phyloP scores from a whole-genome alignment of 1,140 invertebrate species.

The Anastrepha obliqua region DNA sequence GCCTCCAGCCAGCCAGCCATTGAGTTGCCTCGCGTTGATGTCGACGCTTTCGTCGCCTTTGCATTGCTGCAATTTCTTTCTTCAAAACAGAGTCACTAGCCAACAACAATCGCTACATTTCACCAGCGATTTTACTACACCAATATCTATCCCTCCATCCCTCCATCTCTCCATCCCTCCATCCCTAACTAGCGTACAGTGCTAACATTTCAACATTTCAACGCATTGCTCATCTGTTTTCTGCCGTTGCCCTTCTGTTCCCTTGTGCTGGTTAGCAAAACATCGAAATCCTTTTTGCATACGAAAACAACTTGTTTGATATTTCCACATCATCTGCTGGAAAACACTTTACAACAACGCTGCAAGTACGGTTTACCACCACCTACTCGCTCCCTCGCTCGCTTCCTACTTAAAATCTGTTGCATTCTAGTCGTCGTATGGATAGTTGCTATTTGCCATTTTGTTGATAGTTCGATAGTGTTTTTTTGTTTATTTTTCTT shows the following conservation, averaged over 20 bases:
- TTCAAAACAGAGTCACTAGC: neutral
- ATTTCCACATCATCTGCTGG: slow-evolving; percentile 48
- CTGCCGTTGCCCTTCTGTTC: neutral
- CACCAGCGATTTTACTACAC: neutral
- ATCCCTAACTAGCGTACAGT: neutral
- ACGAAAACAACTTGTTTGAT: slow-evolving; percentile 42
- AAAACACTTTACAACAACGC: neutral
- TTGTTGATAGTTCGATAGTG: neutral
- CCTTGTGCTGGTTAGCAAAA: slow-evolving; percentile 4
- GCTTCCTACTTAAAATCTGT: neutral
- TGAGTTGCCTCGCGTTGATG: neutral
- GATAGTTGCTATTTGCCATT: neutral
- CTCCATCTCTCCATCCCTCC: no score
- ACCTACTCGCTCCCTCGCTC: no score
- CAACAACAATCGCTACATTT: slow-evolving; percentile 3
- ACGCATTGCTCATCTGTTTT: neutral
- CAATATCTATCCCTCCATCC: neutral
- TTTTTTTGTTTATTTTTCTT: neutral
- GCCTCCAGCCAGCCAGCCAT: neutral
- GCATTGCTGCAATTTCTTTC: neutral
- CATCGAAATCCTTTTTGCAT: slow-evolving; percentile 55
- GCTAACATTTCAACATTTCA: neutral
- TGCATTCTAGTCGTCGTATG: neutral
- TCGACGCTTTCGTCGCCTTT: neutral
- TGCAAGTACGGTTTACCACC: no score